Evolutionary conservation across 2,797 vertebrate genomes (phyloP), one percentile per base, ranked within the genome.

Genomic region (Parotocinclus haroldoi): DNA sequence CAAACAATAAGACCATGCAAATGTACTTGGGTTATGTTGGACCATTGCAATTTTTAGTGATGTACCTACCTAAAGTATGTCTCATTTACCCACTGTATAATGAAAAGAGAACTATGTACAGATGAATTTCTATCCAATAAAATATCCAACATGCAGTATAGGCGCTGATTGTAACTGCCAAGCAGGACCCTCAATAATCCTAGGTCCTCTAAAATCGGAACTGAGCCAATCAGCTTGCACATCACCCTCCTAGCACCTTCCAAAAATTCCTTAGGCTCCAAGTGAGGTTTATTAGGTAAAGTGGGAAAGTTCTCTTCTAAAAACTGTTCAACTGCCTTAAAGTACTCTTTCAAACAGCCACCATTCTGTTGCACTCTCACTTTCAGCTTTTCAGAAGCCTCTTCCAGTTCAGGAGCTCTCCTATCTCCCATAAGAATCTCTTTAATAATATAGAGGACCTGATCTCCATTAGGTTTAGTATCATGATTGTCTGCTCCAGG

Each of bases 31-130:
- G 39, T 54, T 48, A 27, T 9, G 44, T 60, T 45, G 9, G 14
- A 42, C 40, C 10, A 11, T 42, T 3, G 10, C 8, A 4, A 42
- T 42, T 42, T 40, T 42, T 42, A 8, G 27, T 51, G 7, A 49
- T 27, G 7, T 55, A 10, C 63, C 4, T 78, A 86, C 85, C 84
- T 84, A 63, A 66, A 69, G 40, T 78, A 84, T 1, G 45, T 63
- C 0, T 69, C 6, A 9, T 61, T 57, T 10, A 69, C 66, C 83
- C 83, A 87, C 0, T 62, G 13, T 12, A 87, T 55, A 63, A 88
- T 39, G 19, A 16, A 0, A 0, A 80, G 56, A 10, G 0, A 19
- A 3, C 45, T 60, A 13, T 71, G 17, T 19, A 46, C 1, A 40
- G 73, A 71, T 18, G 9, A 64, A 72, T 56, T n/a, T 17, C 17